Evolutionary conservation across 1,140 invertebrate species (phyloP).

Genomic region (Notospermus geniculatus): DNA sequence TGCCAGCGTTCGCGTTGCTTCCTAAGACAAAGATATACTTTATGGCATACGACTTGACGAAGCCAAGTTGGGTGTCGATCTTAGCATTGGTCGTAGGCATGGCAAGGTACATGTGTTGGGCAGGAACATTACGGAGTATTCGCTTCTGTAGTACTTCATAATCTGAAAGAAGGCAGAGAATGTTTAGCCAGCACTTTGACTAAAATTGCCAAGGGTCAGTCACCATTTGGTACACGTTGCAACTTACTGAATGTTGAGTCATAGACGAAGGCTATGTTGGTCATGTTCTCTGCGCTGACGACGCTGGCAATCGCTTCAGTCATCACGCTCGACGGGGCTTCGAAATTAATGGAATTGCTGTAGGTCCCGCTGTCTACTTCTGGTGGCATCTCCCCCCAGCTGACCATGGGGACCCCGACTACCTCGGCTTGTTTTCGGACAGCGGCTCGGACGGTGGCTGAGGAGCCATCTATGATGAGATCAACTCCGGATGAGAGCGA

Average conservation of each 20-base stretch:
- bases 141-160: constrained; percentile 34
- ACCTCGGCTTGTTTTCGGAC: too few relatives aligned
- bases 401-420: too few relatives aligned
- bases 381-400: too few relatives aligned
- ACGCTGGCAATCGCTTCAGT: constrained; percentile 66
- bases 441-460: too few relatives aligned
- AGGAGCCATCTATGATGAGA: too few relatives aligned
- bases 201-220: too few relatives aligned
- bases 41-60: constrained; percentile 28
- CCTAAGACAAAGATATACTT: constrained; percentile 36
- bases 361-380: constrained; percentile 8
- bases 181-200: too few relatives aligned
- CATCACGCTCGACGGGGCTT: constrained; percentile 33
- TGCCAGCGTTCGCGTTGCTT: constrained; percentile 24
- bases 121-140: constrained; percentile 34
- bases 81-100: constrained; percentile 14
- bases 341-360: constrained; percentile 21
- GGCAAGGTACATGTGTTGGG: constrained; percentile 37
- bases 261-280: constrained; percentile 86
- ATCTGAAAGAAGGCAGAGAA: constrained; percentile 26
- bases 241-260: constrained; percentile 77
- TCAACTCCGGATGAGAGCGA: too few relatives aligned
- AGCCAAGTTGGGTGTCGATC: constrained; percentile 21
- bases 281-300: constrained; percentile 77
- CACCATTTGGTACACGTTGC: neutral